Evolutionary conservation across 1,140 invertebrate species (phyloP).

Genomic region (Nasonia vitripennis): DNA sequence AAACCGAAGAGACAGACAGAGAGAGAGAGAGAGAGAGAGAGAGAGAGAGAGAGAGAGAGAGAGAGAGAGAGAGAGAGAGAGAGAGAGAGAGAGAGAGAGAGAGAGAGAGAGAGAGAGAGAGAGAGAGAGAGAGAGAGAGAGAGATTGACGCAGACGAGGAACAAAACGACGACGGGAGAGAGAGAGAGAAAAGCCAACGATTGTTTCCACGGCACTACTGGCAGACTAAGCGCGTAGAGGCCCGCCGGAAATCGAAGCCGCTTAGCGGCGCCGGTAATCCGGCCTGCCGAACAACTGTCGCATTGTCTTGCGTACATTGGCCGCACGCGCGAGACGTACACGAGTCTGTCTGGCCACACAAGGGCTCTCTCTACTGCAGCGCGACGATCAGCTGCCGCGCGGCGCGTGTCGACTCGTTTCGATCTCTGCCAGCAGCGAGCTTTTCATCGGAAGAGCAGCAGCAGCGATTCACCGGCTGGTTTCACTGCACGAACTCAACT

Average conservation of each 20-base stretch:
- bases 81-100: not conserved
- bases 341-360: constrained; percentile 21
- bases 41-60: no score
- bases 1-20: not conserved
- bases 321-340: not conserved
- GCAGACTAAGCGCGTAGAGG: not conserved
- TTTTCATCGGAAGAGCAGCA: not conserved
- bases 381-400: not conserved
- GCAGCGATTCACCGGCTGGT: not conserved
- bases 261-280: constrained; percentile 34
- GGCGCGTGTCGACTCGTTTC: not conserved
- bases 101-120: not conserved
- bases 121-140: no score
- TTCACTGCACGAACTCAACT: not conserved
- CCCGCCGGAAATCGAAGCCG: constrained; percentile 3
- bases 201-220: not conserved
- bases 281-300: constrained; percentile 10
- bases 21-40: no score
- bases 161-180: no score
- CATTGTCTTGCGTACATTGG: constrained; percentile 12
- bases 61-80: no score
- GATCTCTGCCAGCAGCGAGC: not conserved
- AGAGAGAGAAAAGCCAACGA: not conserved
- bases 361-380: constrained; percentile 41
- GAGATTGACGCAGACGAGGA: not conserved